Conservation (phyloP, 1,140 invertebrate species). For the Cephus cinctus region DNA sequence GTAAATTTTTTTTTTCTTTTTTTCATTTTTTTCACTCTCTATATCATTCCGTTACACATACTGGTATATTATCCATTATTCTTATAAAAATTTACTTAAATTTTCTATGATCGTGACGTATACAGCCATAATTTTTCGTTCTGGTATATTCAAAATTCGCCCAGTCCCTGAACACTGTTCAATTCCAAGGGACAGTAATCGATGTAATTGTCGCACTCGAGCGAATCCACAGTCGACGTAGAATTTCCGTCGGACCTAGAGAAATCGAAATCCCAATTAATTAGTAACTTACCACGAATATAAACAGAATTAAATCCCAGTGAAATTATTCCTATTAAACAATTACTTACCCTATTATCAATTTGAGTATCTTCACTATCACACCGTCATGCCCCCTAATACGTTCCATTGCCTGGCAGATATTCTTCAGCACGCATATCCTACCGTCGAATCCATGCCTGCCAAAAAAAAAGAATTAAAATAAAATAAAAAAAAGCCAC, state of each 20-base stretch:
- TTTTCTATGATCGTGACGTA: too few species aligned
- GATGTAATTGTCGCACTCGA: slow-evolving; percentile 41
- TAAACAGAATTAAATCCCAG: too few species aligned
- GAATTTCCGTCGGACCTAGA: slow-evolving; percentile 27
- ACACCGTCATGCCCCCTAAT: slow-evolving; percentile 32
- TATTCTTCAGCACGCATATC: slow-evolving; percentile 57
- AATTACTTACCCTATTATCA: slow-evolving; percentile 36
- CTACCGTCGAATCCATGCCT: slow-evolving; percentile 60
- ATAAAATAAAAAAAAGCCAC: not conserved
- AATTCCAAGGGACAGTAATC: slow-evolving; percentile 47
- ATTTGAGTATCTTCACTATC: slow-evolving; percentile 45
- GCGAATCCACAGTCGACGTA: slow-evolving; percentile 27
- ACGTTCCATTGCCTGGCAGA: slow-evolving; percentile 54
- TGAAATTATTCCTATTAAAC: too few species aligned
- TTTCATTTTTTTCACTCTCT: too few species aligned
- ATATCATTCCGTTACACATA: too few species aligned
- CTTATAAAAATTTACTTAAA: too few species aligned
- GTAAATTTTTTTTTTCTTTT: too few species aligned
- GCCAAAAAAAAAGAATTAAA: slow-evolving; percentile 15
- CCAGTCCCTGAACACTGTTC: slow-evolving; percentile 39
- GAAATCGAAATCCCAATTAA: too few species aligned
- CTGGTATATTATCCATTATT: too few species aligned
- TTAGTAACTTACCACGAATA: slow-evolving; percentile 10
- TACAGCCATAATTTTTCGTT: too few species aligned
- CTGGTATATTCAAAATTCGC: too few species aligned